Evolutionary conservation across 2,113 vertebrate species (phyloP).

Genomic region (Martes martes): DNA sequence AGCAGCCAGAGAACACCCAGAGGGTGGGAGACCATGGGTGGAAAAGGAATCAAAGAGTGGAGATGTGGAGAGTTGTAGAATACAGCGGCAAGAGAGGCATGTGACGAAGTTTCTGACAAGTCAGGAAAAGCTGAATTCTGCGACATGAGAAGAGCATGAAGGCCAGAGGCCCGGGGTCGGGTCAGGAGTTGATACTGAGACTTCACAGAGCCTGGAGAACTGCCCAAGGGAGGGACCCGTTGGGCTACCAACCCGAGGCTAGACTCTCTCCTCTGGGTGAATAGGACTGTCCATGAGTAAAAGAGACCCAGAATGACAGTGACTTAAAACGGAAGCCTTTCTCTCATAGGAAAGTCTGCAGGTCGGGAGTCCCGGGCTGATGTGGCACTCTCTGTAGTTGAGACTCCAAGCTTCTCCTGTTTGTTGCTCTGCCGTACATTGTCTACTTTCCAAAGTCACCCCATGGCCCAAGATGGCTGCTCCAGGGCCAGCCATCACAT

Average conservation of each 20-base stretch:
- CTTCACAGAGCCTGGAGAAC: not conserved
- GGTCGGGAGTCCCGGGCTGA: not conserved
- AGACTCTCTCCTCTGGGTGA: not conserved
- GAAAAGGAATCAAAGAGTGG: not conserved
- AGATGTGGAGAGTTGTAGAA: not conserved
- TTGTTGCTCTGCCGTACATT: not conserved
- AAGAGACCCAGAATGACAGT: not conserved
- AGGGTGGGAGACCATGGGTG: not conserved
- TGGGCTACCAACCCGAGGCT: not conserved
- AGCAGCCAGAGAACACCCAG: not conserved
- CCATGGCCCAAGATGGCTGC: not conserved
- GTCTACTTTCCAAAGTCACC: not conserved
- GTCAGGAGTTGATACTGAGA: not conserved
- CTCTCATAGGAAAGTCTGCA: not conserved
- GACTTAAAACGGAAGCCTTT: not conserved
- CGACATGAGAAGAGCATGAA: not conserved
- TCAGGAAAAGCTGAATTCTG: not conserved
- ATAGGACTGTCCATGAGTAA: not conserved
- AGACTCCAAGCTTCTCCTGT: not conserved
- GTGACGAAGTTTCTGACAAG: not conserved
- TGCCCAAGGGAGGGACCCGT: fast-evolving
- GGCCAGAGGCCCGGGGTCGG: not conserved
- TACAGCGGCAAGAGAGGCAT: not conserved
- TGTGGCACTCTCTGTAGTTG: not conserved
- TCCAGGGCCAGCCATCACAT: not conserved